A percentile compares a stretch with the other conserved stretches of the same genome.
These are phyloP conservation scores for Gallinago stenura DNA, from an alignment of 2,797 vertebrate genomes.

Conservation along the genomic window DNA sequence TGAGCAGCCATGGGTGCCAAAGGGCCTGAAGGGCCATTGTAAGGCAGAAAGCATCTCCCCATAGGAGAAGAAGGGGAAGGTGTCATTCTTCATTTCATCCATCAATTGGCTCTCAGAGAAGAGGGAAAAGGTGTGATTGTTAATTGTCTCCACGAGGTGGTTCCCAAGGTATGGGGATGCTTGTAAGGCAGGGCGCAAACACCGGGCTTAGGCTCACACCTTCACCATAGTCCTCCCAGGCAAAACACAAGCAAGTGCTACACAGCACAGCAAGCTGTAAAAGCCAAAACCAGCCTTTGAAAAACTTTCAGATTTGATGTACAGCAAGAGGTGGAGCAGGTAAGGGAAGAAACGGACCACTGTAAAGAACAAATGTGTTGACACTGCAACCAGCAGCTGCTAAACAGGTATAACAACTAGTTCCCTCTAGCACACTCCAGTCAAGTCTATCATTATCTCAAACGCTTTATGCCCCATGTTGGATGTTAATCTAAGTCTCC, in stretches of 20 bases:
- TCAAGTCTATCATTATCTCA: background rate
- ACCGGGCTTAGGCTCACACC: background rate
- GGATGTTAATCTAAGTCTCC: background rate
- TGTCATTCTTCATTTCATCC: background rate
- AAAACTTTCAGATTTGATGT: background rate
- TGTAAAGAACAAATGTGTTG: background rate
- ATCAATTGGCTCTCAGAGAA: background rate
- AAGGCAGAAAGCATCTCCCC: background rate
- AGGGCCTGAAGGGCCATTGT: background rate
- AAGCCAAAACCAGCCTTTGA: background rate
- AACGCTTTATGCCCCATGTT: background rate
- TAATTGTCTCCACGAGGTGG: background rate
- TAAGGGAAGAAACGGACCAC: background rate
- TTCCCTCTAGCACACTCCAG: background rate
- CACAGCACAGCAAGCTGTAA: background rate
- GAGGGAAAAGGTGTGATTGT: background rate
- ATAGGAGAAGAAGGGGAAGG: background rate
- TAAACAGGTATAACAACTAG: background rate
- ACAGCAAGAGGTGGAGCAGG: background rate
- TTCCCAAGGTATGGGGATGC: background rate
- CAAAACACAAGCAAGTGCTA: background rate
- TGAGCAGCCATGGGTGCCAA: background rate
- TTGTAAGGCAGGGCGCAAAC: background rate
- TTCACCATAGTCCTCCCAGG: background rate
- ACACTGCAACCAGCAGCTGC: background rate